Evolutionary conservation across 2,797 vertebrate species (phyloP).

Genomic region (Characodon lateralis): DNA sequence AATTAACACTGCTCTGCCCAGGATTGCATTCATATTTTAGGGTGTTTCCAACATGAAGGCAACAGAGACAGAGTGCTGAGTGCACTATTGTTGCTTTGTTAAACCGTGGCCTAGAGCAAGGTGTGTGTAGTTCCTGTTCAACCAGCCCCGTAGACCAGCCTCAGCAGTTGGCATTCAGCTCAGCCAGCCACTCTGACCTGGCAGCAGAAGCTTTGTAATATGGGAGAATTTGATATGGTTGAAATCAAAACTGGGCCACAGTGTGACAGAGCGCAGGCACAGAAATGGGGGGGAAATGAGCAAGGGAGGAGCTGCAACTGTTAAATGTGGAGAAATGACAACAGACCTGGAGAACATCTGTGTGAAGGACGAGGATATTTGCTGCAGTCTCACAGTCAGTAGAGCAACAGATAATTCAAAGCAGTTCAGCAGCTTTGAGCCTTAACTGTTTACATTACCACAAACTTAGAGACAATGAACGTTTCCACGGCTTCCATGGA

Average conservation of each 20-base stretch:
- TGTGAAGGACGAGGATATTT: not conserved
- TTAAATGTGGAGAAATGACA: slow-evolving; percentile 17
- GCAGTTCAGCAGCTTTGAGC: slow-evolving; percentile 25
- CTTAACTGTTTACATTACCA: not conserved
- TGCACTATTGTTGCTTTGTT: slow-evolving; percentile 35
- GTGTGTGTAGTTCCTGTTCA: slow-evolving; percentile 55
- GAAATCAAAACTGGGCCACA: slow-evolving; percentile 36
- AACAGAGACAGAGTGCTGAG: slow-evolving; percentile 18
- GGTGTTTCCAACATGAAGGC: slow-evolving; percentile 13
- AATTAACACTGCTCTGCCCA: slow-evolving; percentile 1
- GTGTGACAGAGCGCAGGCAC: slow-evolving; percentile 13
- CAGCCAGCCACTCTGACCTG: slow-evolving; percentile 46
- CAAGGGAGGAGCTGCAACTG: slow-evolving; percentile 20
- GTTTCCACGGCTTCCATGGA: slow-evolving; percentile 16
- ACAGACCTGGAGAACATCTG: slow-evolving; percentile 8
- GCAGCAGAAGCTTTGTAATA: slow-evolving; percentile 29
- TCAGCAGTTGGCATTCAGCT: slow-evolving; percentile 48
- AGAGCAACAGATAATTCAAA: slow-evolving; percentile 21
- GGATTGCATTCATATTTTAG: slow-evolving; percentile 27
- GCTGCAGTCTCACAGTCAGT: not conserved
- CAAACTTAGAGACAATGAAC: slow-evolving; percentile 21
- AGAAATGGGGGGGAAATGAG: not conserved
- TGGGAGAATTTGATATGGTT: slow-evolving; percentile 46
- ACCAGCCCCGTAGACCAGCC: slow-evolving; percentile 46
- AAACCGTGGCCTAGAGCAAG: slow-evolving; percentile 43